A percentile compares a stretch with the other conserved stretches of the same genome.
Conservation (phyloP, 2,113 vertebrate species). For the Dermatemys mawii region DNA sequence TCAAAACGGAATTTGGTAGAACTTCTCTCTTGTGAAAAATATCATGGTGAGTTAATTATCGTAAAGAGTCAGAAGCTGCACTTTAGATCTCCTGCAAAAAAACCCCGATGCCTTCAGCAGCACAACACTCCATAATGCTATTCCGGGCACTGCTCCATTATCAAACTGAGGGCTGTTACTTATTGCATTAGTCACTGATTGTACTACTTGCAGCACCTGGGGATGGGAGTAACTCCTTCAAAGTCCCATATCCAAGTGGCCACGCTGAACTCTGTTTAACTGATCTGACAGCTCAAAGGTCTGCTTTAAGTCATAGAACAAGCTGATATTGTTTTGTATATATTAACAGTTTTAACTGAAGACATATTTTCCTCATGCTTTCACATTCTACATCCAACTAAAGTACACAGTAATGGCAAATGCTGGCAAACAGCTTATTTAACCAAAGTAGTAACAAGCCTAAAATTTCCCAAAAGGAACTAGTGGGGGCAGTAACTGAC, state of each 20-base stretch:
- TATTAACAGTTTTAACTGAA: not conserved
- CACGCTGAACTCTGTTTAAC: not conserved
- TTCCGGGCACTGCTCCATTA: not conserved
- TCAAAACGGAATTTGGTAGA: not conserved
- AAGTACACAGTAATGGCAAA: not conserved
- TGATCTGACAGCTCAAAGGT: not conserved
- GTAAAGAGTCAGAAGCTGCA: not conserved
- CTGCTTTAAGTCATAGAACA: not conserved
- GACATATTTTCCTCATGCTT: not conserved
- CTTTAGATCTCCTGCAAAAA: not conserved
- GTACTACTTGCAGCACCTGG: not conserved
- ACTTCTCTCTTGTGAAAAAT: not conserved
- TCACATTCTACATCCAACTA: not conserved
- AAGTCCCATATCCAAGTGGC: not conserved
- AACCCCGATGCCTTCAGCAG: not conserved
- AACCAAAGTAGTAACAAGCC: not conserved
- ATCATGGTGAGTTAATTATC: not conserved
- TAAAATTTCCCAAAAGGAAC: not conserved
- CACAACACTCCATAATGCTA: not conserved
- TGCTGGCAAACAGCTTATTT: not conserved
- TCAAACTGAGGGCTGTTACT: not conserved
- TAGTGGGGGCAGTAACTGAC: rapidly evolving
- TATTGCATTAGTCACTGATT: not conserved
- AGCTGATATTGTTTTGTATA: too few species aligned
- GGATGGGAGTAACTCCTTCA: not conserved